Percentiles rank a stretch among this genome's conserved stretches.
These are phyloP conservation scores for Apamea epomidion DNA, from an alignment of 2,888 invertebrate genomes.

Conservation along the genomic window DNA sequence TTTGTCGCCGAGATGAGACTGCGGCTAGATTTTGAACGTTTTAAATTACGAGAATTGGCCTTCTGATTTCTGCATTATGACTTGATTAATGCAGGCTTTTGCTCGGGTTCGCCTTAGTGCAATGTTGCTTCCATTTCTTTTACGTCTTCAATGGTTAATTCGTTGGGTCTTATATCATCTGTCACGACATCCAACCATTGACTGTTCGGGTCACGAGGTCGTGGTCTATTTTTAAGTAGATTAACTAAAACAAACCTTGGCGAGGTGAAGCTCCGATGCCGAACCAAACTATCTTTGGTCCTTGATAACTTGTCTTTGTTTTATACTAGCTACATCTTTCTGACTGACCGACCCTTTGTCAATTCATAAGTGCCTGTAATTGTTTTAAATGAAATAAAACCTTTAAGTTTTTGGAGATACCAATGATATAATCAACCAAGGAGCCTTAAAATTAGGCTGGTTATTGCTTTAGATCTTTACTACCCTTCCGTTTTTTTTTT, in stretches of 20 bases:
- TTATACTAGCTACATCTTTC: not conserved
- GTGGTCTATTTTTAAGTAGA: constrained; percentile 8
- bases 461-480: not conserved
- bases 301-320: not conserved
- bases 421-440: not conserved
- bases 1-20: too few relatives aligned
- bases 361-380: not conserved
- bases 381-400: not conserved
- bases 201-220: constrained; percentile 36
- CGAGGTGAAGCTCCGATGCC: not conserved
- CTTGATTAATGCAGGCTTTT: not conserved
- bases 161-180: constrained; percentile 9
- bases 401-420: too few relatives aligned
- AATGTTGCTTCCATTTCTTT: constrained; percentile 2
- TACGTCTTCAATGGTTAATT: constrained; percentile 2
- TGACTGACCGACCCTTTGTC: not conserved
- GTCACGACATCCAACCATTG: constrained; percentile 40
- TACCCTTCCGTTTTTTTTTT: not conserved
- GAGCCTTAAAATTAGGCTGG: not conserved
- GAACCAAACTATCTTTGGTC: not conserved
- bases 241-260: constrained; percentile 2
- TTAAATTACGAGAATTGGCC: too few relatives aligned
- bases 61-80: not conserved
- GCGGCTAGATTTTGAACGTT: too few relatives aligned
- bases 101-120: not conserved